Percentiles rank a stretch among this genome's conserved stretches.
These are phyloP conservation scores for Scarus forsteni DNA, from an alignment of 2,797 vertebrate species.

Conservation along the genomic window DNA sequence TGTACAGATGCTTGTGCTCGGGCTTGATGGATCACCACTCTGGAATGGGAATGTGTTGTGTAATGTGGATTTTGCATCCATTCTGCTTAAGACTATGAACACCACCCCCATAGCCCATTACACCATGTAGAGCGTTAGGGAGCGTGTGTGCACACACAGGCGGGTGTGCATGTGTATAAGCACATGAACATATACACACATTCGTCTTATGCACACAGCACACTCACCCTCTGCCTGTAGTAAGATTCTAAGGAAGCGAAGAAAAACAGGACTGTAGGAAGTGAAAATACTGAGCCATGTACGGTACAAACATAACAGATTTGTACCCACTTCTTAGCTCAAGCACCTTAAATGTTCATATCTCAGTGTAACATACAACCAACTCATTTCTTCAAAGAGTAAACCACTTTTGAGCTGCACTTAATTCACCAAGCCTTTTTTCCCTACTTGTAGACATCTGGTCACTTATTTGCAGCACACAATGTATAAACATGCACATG, in stretches of 20 bases:
- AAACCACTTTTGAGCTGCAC: too few relatives aligned
- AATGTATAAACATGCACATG: too few relatives aligned
- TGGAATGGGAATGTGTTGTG: constrained; percentile 80
- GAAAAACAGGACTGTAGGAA: constrained; percentile 27
- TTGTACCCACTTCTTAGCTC: constrained; percentile 1
- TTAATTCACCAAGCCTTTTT: too few relatives aligned
- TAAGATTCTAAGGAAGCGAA: constrained; percentile 40
- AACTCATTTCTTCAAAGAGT: constrained; percentile 11
- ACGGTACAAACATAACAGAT: constrained; percentile 26
- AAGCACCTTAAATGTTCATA: constrained; percentile 28
- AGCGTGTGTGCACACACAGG: constrained; percentile 8
- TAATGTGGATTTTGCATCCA: constrained; percentile 81
- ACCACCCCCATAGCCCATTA: constrained; percentile 72
- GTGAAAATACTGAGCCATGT: constrained; percentile 26
- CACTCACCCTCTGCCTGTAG: constrained; percentile 28
- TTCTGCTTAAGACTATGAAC: constrained; percentile 73
- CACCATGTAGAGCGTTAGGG: constrained; percentile 44
- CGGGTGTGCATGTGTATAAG: neutral
- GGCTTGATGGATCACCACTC: constrained; percentile 81
- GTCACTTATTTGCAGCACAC: too few relatives aligned
- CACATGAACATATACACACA: constrained; percentile 16
- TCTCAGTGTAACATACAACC: constrained; percentile 30
- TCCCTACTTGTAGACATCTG: too few relatives aligned
- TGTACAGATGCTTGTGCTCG: constrained; percentile 83
- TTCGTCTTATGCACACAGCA: constrained; percentile 35